Evolutionary conservation across 1,140 invertebrate genomes (phyloP), one percentile per base, ranked within the genome.

Genomic region (Penaeus chinensis): DNA sequence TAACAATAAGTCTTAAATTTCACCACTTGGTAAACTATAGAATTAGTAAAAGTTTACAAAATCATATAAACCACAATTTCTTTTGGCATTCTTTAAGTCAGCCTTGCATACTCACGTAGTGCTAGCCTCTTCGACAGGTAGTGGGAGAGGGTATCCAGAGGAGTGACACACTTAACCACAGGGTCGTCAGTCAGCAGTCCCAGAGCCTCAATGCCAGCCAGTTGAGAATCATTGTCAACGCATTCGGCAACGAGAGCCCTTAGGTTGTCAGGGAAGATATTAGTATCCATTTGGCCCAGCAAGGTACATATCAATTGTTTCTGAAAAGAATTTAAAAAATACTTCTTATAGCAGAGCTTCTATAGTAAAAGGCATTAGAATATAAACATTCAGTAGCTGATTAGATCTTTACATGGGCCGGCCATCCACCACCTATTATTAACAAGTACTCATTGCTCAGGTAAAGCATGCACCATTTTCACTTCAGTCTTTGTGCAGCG

Each of bases 231-330:
- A 2, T 94, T 93, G 10, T 96, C 96, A 18, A 98, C 93, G 69
- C 95, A 93, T 89, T 99, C 97, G 69, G 91, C 92, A 20, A 95
- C 93, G 69, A 97, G 95, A 65, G 95, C 95, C 92, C 96, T 97
- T 11, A 99, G 92, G 91, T 99, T 99, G 91, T 98, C 98, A 90
- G 96, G 96, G 93, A 99, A 97, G 82, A 99, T 98, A 90, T 97
- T 96, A 20, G 94, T 93, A 90, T 96, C 96, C 77, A 96, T 94
- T 84, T 98, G 93, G 4, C 97, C 98, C 37, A 99, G 92, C 37
- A 98, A 92, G 90, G 95, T 95, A 91, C 97, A 98, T 60, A 99
- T 94, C 54, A 99, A 94, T 91, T 97, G 95, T 91, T 97, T 82
- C 89, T 90, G 71, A 24, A 79, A 54, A 22, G 5, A 95, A 5